Evolutionary conservation across 2,888 invertebrate genomes (phyloP), one percentile per base, ranked within the genome.

Genomic region (Drosophila yooni): DNA sequence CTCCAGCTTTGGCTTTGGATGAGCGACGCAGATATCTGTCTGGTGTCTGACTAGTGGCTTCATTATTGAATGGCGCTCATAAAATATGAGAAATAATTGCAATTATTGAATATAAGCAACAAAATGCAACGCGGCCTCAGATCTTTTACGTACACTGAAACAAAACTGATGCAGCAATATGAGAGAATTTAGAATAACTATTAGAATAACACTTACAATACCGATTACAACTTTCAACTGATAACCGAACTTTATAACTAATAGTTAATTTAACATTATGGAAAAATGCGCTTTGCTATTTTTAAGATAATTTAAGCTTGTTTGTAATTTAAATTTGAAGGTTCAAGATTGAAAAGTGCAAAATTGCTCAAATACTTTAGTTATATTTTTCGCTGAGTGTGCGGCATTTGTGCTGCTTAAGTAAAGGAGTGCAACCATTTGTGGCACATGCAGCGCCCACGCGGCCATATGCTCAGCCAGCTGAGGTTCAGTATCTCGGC

Each of bases 21-120:
- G 13, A 57, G 36, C 76, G 40, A 38, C 31, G 27, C 57, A 51
- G 11, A 18, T 29, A 27, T 56, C 56, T 56, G 38, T 54, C 29
- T 57, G 29, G 29, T 21, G 53, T 52, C 57, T 33, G 43, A 65
- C 65, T 13, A 63, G 46, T 69, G 74, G 72, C 85, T 84, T 84
- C 85, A 85, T 85, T 85, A 85, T 82, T 82, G 76, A 82, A 82
- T 79, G 82, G 79, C 40, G 70, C 81, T 82, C 74, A 82, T 82
- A 82, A 82, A 85, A 85, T 88, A 85, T 85, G 88, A 85, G 77
- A 85, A 88, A 88, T 88, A 88, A 85, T 83, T 85, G 88, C 88
- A 85, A 88, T 88, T 85, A 85, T 88, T 84, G 83, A 74, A 77
- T 63, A 74, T 77, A 80, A 80, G 80, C 79, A 62, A 79, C 79